phyloP scores from a whole-genome alignment of 2,113 vertebrate genomes.

The Numida meleagris region DNA sequence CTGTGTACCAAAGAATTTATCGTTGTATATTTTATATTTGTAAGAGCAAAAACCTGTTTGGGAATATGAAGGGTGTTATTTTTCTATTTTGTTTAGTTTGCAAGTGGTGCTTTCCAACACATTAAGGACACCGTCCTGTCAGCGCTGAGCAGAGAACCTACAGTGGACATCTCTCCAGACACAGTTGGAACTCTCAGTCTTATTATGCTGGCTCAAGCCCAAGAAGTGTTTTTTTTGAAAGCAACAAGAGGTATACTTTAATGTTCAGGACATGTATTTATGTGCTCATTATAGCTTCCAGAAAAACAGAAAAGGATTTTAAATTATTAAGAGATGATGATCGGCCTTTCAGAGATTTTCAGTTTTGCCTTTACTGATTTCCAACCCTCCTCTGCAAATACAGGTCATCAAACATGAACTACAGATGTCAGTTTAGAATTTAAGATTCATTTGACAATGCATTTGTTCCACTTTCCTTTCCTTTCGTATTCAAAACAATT shows the following conservation, averaged over 20 bases:
- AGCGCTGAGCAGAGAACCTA: slow-evolving; percentile 92
- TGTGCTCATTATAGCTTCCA: neutral
- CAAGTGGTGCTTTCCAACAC: slow-evolving; percentile 94
- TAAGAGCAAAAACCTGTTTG: neutral
- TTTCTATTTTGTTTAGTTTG: slow-evolving; percentile 80
- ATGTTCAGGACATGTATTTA: neutral
- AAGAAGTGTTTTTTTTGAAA: slow-evolving; percentile 98
- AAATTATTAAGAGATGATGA: neutral
- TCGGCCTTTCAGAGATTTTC: neutral
- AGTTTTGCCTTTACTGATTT: neutral
- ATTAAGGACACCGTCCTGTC: slow-evolving; percentile 98
- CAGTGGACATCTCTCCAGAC: slow-evolving; percentile 97
- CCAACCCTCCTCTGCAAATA: fast-evolving
- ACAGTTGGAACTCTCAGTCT: slow-evolving; percentile 92
- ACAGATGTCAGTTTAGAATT: neutral
- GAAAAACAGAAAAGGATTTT: neutral
- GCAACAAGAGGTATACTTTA: slow-evolving; percentile 89
- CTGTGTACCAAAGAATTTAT: neutral
- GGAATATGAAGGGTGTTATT: neutral
- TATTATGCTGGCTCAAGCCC: slow-evolving; percentile 98
- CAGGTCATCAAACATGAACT: neutral
- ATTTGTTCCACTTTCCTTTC: neutral
- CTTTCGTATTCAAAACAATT: neutral
- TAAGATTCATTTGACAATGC: neutral
- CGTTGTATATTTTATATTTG: neutral